Evolutionary conservation across 1,140 invertebrate species (phyloP).

Genomic region (Samia ricini): DNA sequence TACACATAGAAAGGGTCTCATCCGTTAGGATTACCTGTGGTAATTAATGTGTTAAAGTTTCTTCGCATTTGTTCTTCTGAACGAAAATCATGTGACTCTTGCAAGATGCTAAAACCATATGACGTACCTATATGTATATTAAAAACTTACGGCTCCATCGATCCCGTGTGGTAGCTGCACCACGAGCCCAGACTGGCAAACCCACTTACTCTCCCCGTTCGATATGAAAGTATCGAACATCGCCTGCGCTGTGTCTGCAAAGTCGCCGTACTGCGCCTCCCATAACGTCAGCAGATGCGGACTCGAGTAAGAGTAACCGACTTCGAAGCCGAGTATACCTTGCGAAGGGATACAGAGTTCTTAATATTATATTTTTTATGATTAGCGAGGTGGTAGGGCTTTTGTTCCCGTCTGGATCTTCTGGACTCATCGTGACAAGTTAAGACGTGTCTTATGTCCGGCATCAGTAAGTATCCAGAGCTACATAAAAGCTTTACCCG

Average conservation of each 20-base stretch:
- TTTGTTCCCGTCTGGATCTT: too few relatives aligned
- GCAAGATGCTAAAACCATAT: background rate
- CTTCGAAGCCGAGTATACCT: slow-evolving; percentile 85
- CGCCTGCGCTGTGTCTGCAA: slow-evolving; percentile 90
- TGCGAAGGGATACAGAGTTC: background rate
- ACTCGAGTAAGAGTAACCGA: slow-evolving; percentile 91
- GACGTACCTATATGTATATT: background rate
- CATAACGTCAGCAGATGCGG: slow-evolving; percentile 90
- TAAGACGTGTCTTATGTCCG: too few relatives aligned
- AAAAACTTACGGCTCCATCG: slow-evolving; percentile 83
- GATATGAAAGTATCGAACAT: slow-evolving; percentile 92
- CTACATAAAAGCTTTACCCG: too few relatives aligned
- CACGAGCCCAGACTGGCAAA: slow-evolving; percentile 88
- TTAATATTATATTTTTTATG: too few relatives aligned
- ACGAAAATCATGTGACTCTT: background rate
- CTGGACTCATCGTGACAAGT: too few relatives aligned
- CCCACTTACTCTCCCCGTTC: slow-evolving; percentile 91
- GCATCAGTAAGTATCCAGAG: too few relatives aligned
- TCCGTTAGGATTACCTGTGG: too few relatives aligned
- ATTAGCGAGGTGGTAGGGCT: too few relatives aligned
- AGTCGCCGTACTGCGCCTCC: slow-evolving; percentile 97
- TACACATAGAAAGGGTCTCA: too few relatives aligned
- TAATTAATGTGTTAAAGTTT: too few relatives aligned
- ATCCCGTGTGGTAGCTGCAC: slow-evolving; percentile 93
- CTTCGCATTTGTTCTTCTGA: background rate